Percentiles rank a stretch among this genome's conserved stretches.
Conservation (phyloP, 2,113 vertebrate genomes). For the Ciconia stormi region DNA sequence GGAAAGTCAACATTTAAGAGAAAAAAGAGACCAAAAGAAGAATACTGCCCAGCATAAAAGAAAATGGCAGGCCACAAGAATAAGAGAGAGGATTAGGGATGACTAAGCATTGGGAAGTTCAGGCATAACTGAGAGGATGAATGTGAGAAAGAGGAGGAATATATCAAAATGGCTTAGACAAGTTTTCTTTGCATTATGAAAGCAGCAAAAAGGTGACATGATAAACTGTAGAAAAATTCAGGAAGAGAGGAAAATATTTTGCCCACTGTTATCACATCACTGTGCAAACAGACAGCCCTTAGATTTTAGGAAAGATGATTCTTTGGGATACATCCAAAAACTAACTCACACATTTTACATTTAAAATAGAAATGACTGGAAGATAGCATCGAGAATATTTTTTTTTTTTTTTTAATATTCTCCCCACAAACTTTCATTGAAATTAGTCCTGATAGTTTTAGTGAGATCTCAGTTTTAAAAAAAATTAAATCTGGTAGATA, state of each 20-base stretch:
- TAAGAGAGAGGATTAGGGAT: neutral
- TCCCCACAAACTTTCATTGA: neutral
- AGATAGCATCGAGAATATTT: neutral
- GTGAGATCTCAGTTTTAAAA: neutral
- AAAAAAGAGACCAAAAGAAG: neutral
- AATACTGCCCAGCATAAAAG: neutral
- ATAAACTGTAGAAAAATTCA: slow-evolving; percentile 58
- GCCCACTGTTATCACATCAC: slow-evolving; percentile 54
- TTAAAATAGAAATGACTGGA: slow-evolving; percentile 35
- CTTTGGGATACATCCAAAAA: slow-evolving; percentile 64
- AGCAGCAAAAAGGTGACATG: slow-evolving; percentile 55
- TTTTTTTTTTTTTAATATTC: neutral
- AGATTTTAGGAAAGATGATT: slow-evolving; percentile 63
- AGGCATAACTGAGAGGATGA: neutral
- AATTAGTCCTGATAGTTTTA: neutral
- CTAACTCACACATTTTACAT: slow-evolving; percentile 51
- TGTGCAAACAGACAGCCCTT: slow-evolving; percentile 56
- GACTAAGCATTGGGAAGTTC: neutral
- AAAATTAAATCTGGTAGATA: neutral
- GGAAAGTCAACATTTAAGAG: neutral
- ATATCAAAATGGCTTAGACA: slow-evolving; percentile 6
- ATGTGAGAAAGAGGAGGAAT: slow-evolving; percentile 47
- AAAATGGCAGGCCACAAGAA: neutral
- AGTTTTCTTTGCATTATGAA: slow-evolving; percentile 36
- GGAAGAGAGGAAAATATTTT: slow-evolving; percentile 59